phyloP scores from a whole-genome alignment of 2,113 vertebrate genomes.

The Elachura formosa region DNA sequence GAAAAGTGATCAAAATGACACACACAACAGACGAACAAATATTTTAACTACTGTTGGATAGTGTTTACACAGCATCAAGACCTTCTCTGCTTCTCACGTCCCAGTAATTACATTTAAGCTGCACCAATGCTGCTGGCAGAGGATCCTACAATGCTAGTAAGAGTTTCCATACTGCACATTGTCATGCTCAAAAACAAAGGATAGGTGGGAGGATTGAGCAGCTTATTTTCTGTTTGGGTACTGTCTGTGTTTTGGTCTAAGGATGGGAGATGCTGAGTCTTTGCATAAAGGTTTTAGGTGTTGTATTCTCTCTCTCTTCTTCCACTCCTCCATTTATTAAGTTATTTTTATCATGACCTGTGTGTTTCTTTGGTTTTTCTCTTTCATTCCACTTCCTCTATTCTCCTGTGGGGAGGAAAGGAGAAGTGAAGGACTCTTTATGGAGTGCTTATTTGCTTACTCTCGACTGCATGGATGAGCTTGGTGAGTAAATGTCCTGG shows the following conservation, averaged over 20 bases:
- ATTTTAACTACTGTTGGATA: background rate
- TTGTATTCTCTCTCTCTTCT: background rate
- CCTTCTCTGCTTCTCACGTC: background rate
- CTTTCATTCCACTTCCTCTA: background rate
- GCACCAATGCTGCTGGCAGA: background rate
- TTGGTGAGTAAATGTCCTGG: background rate
- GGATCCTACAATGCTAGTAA: accelerated
- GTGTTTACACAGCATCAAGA: background rate
- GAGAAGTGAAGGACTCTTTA: background rate
- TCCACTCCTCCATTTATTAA: background rate
- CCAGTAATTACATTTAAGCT: background rate
- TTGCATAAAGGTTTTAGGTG: background rate
- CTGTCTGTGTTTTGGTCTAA: background rate
- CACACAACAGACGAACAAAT: background rate
- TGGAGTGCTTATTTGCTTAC: background rate
- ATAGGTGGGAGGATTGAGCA: background rate
- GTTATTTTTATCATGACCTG: background rate
- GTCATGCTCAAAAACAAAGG: background rate
- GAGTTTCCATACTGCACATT: no score
- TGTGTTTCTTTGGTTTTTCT: background rate
- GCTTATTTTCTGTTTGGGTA: background rate
- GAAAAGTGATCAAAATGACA: background rate
- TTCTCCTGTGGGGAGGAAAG: accelerated
- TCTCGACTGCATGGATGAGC: background rate
- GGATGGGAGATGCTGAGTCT: background rate